A percentile compares a stretch with the other conserved stretches of the same genome.
Evolutionary conservation across 2,888 invertebrate genomes (phyloP).

Genomic region (Byasa hedistus): DNA sequence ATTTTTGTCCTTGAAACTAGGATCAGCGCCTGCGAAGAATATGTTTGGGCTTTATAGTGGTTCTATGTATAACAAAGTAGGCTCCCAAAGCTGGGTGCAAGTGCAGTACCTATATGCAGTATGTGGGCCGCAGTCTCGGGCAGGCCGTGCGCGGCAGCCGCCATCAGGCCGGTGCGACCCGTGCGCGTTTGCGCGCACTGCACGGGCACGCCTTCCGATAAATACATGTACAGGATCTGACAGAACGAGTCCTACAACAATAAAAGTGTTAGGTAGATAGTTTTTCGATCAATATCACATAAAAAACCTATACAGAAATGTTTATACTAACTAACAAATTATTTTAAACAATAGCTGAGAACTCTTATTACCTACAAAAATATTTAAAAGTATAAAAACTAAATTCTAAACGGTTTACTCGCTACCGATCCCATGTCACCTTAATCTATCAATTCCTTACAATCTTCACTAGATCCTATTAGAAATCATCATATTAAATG

Average conservation of each 20-base stretch:
- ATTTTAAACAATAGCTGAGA: no score
- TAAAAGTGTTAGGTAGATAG: no score
- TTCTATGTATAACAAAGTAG: background rate
- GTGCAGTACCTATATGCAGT: slow-evolving; percentile 81
- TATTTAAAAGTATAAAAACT: no score
- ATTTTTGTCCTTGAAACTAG: slow-evolving; percentile 79
- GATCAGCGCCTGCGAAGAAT: slow-evolving; percentile 74
- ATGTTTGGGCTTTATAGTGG: background rate
- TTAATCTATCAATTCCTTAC: no score
- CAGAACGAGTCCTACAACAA: slow-evolving; percentile 83
- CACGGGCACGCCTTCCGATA: slow-evolving; percentile 87
- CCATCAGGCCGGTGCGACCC: slow-evolving; percentile 87
- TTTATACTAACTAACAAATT: no score
- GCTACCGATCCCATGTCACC: no score
- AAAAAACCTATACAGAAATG: no score
- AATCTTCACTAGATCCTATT: no score
- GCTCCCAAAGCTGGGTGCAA: background rate
- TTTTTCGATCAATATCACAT: no score
- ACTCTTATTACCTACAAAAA: no score
- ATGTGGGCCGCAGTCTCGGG: slow-evolving; percentile 84
- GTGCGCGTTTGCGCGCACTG: slow-evolving; percentile 88
- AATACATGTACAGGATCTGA: slow-evolving; percentile 87
- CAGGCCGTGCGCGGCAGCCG: slow-evolving; percentile 87
- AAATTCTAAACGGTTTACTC: no score
- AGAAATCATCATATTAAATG: no score